Evolutionary conservation across 2,113 vertebrate species (phyloP).

Genomic region (Malurus alboscapulatus): DNA sequence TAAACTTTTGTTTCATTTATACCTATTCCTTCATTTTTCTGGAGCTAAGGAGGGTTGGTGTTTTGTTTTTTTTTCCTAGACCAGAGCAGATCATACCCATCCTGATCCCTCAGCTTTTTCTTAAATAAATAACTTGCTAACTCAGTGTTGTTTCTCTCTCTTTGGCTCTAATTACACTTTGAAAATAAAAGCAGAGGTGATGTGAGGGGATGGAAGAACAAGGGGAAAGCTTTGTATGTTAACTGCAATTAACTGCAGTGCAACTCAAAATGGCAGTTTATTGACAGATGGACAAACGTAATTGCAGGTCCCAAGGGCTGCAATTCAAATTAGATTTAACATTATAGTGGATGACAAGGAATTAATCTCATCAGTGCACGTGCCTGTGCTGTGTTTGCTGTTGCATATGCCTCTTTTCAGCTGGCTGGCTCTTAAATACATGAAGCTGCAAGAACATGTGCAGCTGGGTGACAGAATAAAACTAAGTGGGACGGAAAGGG

Average conservation of each 20-base stretch:
- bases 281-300: slow-evolving; percentile 48
- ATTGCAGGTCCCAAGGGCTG: slow-evolving; percentile 22
- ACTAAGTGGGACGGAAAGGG: not conserved
- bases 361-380: slow-evolving; percentile 8
- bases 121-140: not conserved
- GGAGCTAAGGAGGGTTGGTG: not conserved
- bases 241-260: not conserved
- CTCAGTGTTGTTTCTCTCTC: not conserved
- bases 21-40: not conserved
- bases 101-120: not conserved
- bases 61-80: not conserved
- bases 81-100: not conserved
- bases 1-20: not conserved
- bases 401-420: not conserved
- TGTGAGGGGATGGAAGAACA: not conserved
- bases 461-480: not conserved
- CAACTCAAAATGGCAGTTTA: not conserved
- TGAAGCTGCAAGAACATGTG: not conserved
- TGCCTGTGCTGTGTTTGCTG: not conserved
- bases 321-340: slow-evolving; percentile 34
- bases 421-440: not conserved
- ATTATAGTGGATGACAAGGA: slow-evolving; percentile 30
- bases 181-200: not conserved
- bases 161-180: not conserved
- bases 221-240: not conserved